phyloP scores from a whole-genome alignment of 2,888 invertebrate genomes.

The Ochropacha duplaris region DNA sequence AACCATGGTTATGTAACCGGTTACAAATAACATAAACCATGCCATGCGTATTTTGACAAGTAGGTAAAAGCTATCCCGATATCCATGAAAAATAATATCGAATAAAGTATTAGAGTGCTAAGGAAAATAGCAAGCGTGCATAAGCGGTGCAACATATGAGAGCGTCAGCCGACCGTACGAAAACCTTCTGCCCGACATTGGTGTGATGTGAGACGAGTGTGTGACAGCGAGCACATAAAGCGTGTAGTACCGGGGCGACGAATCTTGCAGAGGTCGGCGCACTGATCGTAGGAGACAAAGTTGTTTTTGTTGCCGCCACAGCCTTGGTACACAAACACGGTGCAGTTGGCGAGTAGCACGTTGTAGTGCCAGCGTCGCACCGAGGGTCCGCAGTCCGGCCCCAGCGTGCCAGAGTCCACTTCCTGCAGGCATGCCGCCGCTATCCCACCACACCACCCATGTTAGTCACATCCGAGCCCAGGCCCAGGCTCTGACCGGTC shows the following conservation, averaged over 20 bases:
- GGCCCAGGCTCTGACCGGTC: conserved; percentile 4
- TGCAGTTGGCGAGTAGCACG: conserved; percentile 86
- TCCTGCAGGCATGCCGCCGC: conserved; percentile 60
- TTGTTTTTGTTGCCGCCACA: conserved; percentile 95
- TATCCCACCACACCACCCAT: conserved; percentile 40
- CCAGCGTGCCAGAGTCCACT: conserved; percentile 42
- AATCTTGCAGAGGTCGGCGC: conserved; percentile 68
- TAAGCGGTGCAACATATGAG: conserved; percentile 19
- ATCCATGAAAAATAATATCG: background rate
- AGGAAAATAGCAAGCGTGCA: conserved; percentile 30
- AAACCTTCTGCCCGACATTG: background rate
- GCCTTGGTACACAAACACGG: conserved; percentile 92
- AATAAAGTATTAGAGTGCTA: conserved; percentile 16
- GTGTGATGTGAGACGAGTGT: background rate
- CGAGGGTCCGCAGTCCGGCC: conserved; percentile 25
- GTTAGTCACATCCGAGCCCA: conserved; percentile 27
- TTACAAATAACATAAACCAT: background rate
- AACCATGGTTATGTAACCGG: too few relatives aligned
- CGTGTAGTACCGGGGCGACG: conserved; percentile 31
- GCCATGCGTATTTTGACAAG: background rate
- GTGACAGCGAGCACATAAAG: background rate
- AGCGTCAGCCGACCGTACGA: conserved; percentile 2
- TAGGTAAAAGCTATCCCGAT: background rate
- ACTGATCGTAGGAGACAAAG: conserved; percentile 89
- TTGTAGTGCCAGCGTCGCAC: conserved; percentile 89